Base-by-base conservation (phyloP, 2,113 vertebrate genomes). In the Triplophysa dalaica region DNA sequence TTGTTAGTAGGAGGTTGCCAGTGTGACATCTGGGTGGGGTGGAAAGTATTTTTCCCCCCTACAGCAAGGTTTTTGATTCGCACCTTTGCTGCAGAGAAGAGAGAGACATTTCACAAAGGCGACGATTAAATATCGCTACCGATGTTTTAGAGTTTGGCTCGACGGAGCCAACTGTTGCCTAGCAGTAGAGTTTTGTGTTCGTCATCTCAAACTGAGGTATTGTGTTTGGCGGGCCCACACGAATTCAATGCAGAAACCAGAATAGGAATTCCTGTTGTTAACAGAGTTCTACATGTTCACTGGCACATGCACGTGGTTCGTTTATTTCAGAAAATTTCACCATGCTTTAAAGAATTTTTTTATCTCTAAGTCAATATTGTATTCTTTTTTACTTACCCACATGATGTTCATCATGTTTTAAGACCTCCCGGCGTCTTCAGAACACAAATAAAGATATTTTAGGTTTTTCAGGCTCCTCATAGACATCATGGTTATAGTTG, bases 11-110 rank as follows among this genome's bases (percentile, higher is more conserved):
- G 78, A 74, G 80, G 75, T 81, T 85, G 75, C 84, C 21, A 33
- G 64, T 75, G 82, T 85, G 65, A 81, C 79, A 83, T 84, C 68
- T 52, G 75, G 45, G 86, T 45, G n/a, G 67, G 75, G 76, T 70
- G 45, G 26, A 65, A 62, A 79, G 65, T 65, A 48, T 83, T 67
- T 19, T 24, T 9, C 22, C 58, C 24, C 64, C 80, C 68, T 64
- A 68, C 22, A 78, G 70, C 79, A 75, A 82, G 24, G 61, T 82
- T 84, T 52, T 85, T 64, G 67, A 85, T 84, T 85, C 75, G 78
- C 76, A 81, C 77, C 80, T 80, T 64, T 86, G 56, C 75, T 58
- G 64, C 45, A 43, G 69, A 78, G 67, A 75, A 62, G 14, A 45
- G 48, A 78, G 33, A 48, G 41, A 76, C 72, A 70, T 62, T 67